Evolutionary conservation across 2,888 invertebrate species (phyloP).

Genomic region (Patella ulyssiponensis): DNA sequence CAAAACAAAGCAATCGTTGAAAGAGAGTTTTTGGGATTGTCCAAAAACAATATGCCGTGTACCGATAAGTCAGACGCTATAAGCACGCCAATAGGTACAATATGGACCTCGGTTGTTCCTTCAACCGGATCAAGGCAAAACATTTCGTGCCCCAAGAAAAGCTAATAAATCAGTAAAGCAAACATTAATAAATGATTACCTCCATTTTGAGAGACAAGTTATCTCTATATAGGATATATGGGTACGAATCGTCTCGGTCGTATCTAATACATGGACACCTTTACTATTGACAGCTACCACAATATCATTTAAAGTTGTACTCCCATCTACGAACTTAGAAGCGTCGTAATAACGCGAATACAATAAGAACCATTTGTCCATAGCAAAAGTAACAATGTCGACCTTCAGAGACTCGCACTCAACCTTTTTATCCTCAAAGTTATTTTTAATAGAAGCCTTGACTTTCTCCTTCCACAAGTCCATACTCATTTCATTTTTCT

Average conservation of each 20-base stretch:
- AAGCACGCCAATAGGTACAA: too few species aligned
- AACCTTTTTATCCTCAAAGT: constrained; percentile 28
- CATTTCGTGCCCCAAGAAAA: too few species aligned
- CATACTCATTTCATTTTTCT: constrained; percentile 24
- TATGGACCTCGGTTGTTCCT: too few species aligned
- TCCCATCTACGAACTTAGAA: constrained; percentile 45
- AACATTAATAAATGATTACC: constrained; percentile 33
- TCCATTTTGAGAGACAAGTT: constrained; percentile 44
- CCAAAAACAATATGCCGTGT: too few species aligned
- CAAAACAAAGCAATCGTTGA: too few species aligned
- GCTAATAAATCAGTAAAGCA: background rate
- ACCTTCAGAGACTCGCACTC: constrained; percentile 45
- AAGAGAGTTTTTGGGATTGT: too few species aligned
- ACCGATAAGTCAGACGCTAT: too few species aligned
- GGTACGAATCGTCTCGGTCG: constrained; percentile 52
- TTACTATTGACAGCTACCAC: constrained; percentile 58
- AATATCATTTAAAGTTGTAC: constrained; percentile 39
- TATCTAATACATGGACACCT: constrained; percentile 58
- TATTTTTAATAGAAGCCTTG: constrained; percentile 21
- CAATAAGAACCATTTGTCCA: constrained; percentile 55
- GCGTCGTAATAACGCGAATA: constrained; percentile 64
- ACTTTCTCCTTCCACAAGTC: constrained; percentile 23
- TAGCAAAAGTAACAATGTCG: constrained; percentile 58
- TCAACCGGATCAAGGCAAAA: too few species aligned
- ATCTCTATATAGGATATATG: constrained; percentile 55